Conservation (phyloP, 1,140 invertebrate genomes). For the Octopus sinensis region DNA sequence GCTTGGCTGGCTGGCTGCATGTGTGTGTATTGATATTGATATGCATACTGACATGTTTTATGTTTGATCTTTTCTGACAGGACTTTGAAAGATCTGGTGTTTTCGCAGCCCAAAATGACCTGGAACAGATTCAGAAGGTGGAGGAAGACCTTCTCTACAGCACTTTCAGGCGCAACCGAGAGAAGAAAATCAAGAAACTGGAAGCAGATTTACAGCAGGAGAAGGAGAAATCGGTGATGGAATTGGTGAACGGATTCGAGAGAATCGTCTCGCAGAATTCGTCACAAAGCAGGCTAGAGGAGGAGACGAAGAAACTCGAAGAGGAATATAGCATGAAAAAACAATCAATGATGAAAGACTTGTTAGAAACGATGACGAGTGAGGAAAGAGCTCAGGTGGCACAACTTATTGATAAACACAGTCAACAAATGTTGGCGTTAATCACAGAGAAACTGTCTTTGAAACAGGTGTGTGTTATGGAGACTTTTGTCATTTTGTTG, state of each 20-base stretch:
- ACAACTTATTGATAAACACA: constrained; percentile 52
- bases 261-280: constrained; percentile 31
- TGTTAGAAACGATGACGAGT: constrained; percentile 44
- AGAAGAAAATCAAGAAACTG: constrained; percentile 38
- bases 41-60: not conserved
- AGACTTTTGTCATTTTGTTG: too few species aligned
- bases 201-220: constrained; percentile 46
- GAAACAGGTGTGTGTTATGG: constrained; percentile 32
- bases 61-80: constrained; percentile 27
- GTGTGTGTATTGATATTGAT: not conserved
- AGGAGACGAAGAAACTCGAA: constrained; percentile 43
- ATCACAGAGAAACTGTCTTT: constrained; percentile 46
- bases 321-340: constrained; percentile 41
- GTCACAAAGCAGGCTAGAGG: constrained; percentile 36
- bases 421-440: constrained; percentile 52
- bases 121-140: constrained; percentile 46
- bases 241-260: constrained; percentile 45
- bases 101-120: constrained; percentile 48
- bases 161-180: constrained; percentile 42
- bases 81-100: constrained; percentile 51
- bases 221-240: constrained; percentile 46
- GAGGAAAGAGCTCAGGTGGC: constrained; percentile 49
- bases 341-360: constrained; percentile 41
- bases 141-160: constrained; percentile 52
- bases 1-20: too few species aligned